phyloP scores from a whole-genome alignment of 2,888 invertebrate genomes.

The Erebia palarica region DNA sequence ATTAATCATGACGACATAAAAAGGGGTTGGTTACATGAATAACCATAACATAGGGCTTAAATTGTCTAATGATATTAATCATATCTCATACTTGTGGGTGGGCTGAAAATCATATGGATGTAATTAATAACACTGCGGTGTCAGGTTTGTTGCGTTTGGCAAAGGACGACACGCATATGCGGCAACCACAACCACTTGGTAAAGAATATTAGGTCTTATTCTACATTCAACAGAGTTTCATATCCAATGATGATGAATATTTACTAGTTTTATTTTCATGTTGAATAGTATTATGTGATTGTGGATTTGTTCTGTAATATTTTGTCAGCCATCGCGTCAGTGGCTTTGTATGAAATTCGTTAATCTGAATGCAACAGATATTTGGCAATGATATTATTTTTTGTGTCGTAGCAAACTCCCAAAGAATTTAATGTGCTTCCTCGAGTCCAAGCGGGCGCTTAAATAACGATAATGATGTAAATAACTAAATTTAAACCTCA shows the following conservation, averaged over 20 bases:
- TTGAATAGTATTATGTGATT: constrained; percentile 43
- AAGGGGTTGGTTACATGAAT: constrained; percentile 4
- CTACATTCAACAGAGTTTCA: constrained; percentile 45
- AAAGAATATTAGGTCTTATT: neutral
- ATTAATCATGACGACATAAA: constrained; percentile 4
- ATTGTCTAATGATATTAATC: constrained; percentile 24
- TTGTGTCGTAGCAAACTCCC: neutral
- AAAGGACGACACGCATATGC: constrained; percentile 34
- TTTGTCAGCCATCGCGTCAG: constrained; percentile 27
- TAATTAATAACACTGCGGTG: constrained; percentile 57
- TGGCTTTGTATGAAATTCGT: constrained; percentile 11
- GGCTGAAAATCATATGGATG: constrained; percentile 48
- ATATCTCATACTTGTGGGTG: constrained; percentile 49
- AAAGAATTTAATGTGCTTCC: neutral
- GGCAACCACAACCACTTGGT: constrained; percentile 12
- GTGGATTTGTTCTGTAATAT: constrained; percentile 45
- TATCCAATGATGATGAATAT: neutral
- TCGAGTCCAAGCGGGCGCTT: too few species aligned
- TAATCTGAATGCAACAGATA: neutral
- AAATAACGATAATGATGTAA: too few species aligned
- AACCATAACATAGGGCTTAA: constrained; percentile 18
- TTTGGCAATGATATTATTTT: neutral
- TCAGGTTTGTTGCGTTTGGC: constrained; percentile 35
- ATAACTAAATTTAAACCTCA: too few species aligned
- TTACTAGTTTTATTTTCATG: constrained; percentile 45